These are phyloP conservation scores for Perca schrenkii DNA, from an alignment of 2,113 vertebrate genomes.

Conservation along the genomic window DNA sequence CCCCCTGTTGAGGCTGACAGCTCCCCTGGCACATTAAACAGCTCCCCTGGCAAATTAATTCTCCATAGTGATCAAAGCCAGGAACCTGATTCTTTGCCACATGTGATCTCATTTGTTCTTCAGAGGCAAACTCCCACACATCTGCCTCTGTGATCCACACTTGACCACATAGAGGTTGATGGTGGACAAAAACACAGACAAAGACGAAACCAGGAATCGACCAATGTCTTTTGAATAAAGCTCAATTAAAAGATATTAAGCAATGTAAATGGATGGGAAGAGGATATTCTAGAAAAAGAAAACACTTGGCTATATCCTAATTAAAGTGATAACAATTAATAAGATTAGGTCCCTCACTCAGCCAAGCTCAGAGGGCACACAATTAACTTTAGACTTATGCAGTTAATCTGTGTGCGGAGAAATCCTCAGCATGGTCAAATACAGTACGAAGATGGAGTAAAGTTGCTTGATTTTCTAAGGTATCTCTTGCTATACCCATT, in stretches of 20 bases:
- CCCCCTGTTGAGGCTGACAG: slow-evolving; percentile 64
- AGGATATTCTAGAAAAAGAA: slow-evolving; percentile 26
- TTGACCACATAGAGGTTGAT: slow-evolving; percentile 51
- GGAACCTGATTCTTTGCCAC: slow-evolving; percentile 66
- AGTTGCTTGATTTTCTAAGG: slow-evolving; percentile 1
- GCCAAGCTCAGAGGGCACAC: slow-evolving; percentile 39
- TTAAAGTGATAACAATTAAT: slow-evolving; percentile 58
- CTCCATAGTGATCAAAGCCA: slow-evolving; percentile 68
- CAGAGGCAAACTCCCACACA: slow-evolving; percentile 50
- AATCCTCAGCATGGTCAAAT: slow-evolving; percentile 17
- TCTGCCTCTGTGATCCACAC: slow-evolving; percentile 43
- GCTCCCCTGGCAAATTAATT: slow-evolving; percentile 43
- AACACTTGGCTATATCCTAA: slow-evolving; percentile 47
- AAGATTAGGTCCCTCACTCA: slow-evolving; percentile 36
- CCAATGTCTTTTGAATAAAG: slow-evolving; percentile 1
- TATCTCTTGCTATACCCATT: neutral
- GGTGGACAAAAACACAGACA: slow-evolving; percentile 22
- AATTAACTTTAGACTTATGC: slow-evolving; percentile 35
- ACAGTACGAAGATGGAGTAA: neutral
- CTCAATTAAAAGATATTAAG: slow-evolving; percentile 52
- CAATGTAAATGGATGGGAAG: slow-evolving; percentile 34
- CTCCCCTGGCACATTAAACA: slow-evolving; percentile 38
- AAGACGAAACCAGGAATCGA: neutral
- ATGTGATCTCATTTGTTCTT: slow-evolving; percentile 65
- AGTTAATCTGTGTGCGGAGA: slow-evolving; percentile 42